Base-by-base conservation (phyloP, 2,113 vertebrate genomes). In the Sander lucioperca region DNA sequence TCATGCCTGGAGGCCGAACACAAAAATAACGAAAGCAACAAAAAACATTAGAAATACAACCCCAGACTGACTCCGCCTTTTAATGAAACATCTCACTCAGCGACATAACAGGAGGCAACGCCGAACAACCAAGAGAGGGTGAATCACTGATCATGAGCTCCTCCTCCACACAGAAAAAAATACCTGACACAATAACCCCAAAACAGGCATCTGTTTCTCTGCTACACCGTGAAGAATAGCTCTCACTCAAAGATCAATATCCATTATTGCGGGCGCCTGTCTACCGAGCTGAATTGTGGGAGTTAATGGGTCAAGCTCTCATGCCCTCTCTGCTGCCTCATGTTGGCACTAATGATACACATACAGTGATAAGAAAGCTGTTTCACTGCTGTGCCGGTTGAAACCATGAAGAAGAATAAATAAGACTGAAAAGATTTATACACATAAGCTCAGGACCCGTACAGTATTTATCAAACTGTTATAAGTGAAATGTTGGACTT, bases 1-100 rank as follows among this genome's bases (percentile, higher is more conserved):
- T 81, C 77, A 8, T 95, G 90, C 92, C 98, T 99, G 81, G 15
- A 83, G 80, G 67, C 82, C 51, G 73, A 85, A 79, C 72, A 74
- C 63, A 69, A 30, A 30, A 23, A 39, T 39, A 39, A 39, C 39
- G 8, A 10, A 39, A 10, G 39, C 39, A 39, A 39, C 39, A 2
- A 81, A 79, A 58, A 1, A 33, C n/a, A 79, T 76, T 51, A 74
- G 50, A 83, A 71, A 33, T 1, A 59, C n/a, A 25, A 12, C 47
- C 57, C 23, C 61, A 19, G n/a, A 51, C 53, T 2, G 50, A 74
- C 6, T 54, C n/a, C 39, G 10, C n/a, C 3, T 71, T 47, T 50
- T 27, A 16, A 5, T 23, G 39, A 7, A 25, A 54, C 45, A 30
- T 4, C 53, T 69, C 64, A 4, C 36, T 3, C 23, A 18, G 64